A percentile compares a stretch with the other conserved stretches of the same genome.
Evolutionary conservation across 2,888 invertebrate genomes (phyloP).

Genomic region (Drosophila recens): DNA sequence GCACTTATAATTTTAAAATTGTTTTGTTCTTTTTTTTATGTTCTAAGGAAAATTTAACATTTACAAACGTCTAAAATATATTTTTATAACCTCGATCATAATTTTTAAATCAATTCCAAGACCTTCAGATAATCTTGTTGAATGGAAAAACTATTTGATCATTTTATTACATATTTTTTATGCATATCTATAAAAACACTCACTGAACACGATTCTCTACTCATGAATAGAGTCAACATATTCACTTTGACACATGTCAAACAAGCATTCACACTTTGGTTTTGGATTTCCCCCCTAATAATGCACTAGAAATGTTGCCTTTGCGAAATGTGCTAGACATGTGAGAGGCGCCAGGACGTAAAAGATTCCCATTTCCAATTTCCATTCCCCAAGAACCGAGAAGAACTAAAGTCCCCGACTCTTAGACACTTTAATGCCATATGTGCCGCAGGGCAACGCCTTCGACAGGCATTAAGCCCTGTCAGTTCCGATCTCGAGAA

Average conservation of each 20-base stretch:
- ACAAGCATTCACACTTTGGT: conserved; percentile 58
- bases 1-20: too few species aligned
- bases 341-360: conserved; percentile 61
- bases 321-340: conserved; percentile 56
- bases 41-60: too few species aligned
- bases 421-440: conserved; percentile 31
- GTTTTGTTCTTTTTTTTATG: too few species aligned
- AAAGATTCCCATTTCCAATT: conserved; percentile 2
- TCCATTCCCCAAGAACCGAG: not conserved
- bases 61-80: too few species aligned
- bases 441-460: conserved; percentile 49
- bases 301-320: conserved; percentile 28
- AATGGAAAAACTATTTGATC: not conserved
- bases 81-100: too few species aligned
- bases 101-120: not conserved
- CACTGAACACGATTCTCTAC: not conserved
- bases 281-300: conserved; percentile 19
- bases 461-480: conserved; percentile 28
- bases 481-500: conserved; percentile 12
- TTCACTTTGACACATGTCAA: conserved; percentile 61
- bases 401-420: conserved; percentile 8
- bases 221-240: not conserved
- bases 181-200: conserved; percentile 6
- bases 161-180: conserved; percentile 7
- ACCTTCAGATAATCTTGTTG: not conserved